Conservation (phyloP, 2,113 vertebrate species). For the Caretta caretta region DNA sequence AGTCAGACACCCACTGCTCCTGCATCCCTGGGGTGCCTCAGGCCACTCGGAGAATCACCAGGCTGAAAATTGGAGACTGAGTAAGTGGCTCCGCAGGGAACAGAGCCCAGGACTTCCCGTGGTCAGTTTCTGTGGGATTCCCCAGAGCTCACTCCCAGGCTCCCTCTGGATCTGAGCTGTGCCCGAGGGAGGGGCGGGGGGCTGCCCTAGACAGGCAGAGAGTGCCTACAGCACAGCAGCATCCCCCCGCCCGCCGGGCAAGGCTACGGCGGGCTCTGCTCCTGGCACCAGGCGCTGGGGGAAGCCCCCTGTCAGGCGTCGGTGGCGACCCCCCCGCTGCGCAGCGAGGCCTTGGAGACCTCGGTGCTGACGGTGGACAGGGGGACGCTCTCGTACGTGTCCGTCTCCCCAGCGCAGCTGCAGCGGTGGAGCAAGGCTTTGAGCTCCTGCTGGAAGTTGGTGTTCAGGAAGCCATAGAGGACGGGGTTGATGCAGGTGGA, state of each 20-base stretch:
- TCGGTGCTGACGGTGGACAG: conserved; percentile 83
- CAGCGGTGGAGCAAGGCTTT: conserved; percentile 76
- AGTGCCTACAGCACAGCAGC: no score
- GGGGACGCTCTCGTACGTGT: conserved; percentile 81
- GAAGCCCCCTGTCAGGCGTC: conserved; percentile 14
- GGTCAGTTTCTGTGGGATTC: not conserved
- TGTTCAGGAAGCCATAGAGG: conserved; percentile 85
- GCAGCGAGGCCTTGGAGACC: conserved; percentile 76
- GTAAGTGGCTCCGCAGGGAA: no score
- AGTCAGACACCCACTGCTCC: no score
- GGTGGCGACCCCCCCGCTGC: conserved; percentile 36
- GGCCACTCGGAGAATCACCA: not conserved
- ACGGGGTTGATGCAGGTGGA: conserved; percentile 84
- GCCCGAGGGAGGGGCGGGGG: no score
- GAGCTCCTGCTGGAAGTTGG: conserved; percentile 83
- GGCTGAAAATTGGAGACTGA: not conserved
- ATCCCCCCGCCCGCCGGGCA: no score
- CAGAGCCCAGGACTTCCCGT: not conserved
- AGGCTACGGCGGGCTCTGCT: not conserved
- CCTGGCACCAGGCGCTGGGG: not conserved
- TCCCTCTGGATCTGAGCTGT: not conserved
- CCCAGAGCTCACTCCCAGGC: not conserved
- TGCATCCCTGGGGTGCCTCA: no score
- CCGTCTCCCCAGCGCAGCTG: conserved; percentile 60
- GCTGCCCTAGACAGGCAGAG: not conserved